A percentile compares a stretch with the other conserved stretches of the same genome.
Conservation (phyloP, 2,888 invertebrate species). For the Halocaridina rubra region DNA sequence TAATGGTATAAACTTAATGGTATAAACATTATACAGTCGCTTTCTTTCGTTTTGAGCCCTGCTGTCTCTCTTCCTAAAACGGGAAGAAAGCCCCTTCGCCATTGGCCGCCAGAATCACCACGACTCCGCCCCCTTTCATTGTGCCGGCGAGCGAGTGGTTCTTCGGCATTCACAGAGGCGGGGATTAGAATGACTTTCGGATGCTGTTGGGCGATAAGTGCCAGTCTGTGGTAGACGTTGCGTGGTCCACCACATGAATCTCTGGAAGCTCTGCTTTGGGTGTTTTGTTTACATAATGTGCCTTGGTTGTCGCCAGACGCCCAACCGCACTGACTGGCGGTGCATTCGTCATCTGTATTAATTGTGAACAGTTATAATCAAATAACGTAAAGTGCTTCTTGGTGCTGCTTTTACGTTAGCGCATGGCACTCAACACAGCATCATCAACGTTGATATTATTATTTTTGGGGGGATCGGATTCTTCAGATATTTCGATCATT, state of each 20-base stretch:
- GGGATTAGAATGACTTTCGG: constrained; percentile 34
- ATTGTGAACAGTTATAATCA: too few species aligned
- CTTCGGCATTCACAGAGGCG: constrained; percentile 5
- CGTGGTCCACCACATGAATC: constrained; percentile 36
- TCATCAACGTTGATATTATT: too few species aligned
- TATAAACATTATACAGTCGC: constrained; percentile 50
- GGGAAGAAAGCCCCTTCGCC: constrained; percentile 5
- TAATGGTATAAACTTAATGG: too few species aligned
- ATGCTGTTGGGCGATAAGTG: constrained; percentile 43
- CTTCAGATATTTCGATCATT: too few species aligned
- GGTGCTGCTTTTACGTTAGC: too few species aligned
- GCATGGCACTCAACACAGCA: too few species aligned
- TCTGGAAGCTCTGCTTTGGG: constrained; percentile 22
- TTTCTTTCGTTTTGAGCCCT: constrained; percentile 39
- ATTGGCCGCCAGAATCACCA: constrained; percentile 11
- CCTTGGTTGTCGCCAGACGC: too few species aligned
- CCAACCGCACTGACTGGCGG: too few species aligned
- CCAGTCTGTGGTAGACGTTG: constrained; percentile 32
- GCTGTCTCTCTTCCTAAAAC: constrained; percentile 41
- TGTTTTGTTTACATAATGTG: constrained; percentile 43
- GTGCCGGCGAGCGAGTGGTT: constrained; percentile 9
- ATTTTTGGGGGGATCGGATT: too few species aligned
- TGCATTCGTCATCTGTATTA: too few species aligned
- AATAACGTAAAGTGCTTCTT: too few species aligned
- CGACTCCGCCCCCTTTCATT: constrained; percentile 3